Conservation (phyloP, 1,140 invertebrate genomes). For the Rhopalosiphum maidis region DNA sequence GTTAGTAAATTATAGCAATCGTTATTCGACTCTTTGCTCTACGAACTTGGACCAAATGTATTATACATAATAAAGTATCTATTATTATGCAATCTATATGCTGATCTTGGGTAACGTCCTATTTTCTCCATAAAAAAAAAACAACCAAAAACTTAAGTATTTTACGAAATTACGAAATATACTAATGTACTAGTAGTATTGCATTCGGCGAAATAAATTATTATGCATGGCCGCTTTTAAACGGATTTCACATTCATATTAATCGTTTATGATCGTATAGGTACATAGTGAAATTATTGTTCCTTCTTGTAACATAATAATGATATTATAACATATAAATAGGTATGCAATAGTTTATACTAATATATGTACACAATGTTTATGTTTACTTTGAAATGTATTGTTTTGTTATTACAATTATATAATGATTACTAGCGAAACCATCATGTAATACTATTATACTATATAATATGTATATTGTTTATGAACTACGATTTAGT, state of each 20-base stretch:
- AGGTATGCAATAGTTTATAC: neutral
- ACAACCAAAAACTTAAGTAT: neutral
- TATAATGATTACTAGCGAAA: neutral
- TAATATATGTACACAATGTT: neutral
- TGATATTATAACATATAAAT: neutral
- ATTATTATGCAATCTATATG: neutral
- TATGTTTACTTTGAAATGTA: neutral
- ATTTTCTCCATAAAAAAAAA: neutral
- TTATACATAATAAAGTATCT: neutral
- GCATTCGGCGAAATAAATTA: neutral
- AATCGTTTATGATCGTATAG: neutral
- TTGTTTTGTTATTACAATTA: constrained; percentile 6
- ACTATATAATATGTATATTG: constrained; percentile 7
- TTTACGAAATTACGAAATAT: neutral
- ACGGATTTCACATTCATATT: neutral
- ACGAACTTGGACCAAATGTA: neutral
- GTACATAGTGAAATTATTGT: constrained; percentile 21
- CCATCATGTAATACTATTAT: neutral
- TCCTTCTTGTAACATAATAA: constrained; percentile 26
- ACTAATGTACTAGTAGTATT: neutral
- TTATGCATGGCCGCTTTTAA: constrained; percentile 6
- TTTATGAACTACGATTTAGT: neutral
- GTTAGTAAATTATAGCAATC: neutral
- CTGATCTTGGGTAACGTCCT: neutral
- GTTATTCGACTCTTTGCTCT: neutral